These are phyloP conservation scores for Megaceryle alcyon DNA, from an alignment of 2,797 vertebrate genomes.

Conservation along the genomic window DNA sequence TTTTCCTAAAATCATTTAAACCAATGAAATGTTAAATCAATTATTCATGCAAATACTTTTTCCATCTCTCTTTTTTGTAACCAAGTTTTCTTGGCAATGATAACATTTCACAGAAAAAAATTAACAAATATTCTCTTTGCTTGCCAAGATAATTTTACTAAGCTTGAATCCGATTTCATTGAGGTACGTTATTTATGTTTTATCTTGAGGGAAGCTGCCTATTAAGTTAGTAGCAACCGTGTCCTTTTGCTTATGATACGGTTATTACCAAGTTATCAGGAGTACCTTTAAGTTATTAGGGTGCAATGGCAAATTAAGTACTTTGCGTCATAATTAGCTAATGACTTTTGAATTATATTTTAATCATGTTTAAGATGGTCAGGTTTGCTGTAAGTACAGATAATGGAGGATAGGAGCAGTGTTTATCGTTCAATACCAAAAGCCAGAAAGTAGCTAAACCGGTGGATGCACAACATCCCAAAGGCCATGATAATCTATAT, in stretches of 20 bases:
- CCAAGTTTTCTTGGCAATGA: slow-evolving; percentile 70
- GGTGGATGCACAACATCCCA: background rate
- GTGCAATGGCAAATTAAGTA: slow-evolving; percentile 69
- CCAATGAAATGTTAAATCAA: slow-evolving; percentile 59
- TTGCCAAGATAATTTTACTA: slow-evolving; percentile 72
- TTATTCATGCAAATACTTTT: slow-evolving; percentile 64
- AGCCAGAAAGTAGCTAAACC: slow-evolving; percentile 9
- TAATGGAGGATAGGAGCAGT: slow-evolving; percentile 14
- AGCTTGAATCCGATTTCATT: slow-evolving; percentile 69
- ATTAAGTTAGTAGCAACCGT: slow-evolving; percentile 63
- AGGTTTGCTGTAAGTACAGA: slow-evolving; percentile 59
- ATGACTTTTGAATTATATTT: slow-evolving; percentile 50
- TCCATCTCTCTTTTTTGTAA: slow-evolving; percentile 64
- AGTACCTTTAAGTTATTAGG: slow-evolving; percentile 67
- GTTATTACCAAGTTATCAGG: slow-evolving; percentile 62
- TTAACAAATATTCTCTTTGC: slow-evolving; percentile 61
- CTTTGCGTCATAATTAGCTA: slow-evolving; percentile 67
- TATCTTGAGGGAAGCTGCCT: slow-evolving; percentile 70
- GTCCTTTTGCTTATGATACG: slow-evolving; percentile 62
- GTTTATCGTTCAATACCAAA: slow-evolving; percentile 30
- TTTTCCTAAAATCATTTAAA: slow-evolving; percentile 56
- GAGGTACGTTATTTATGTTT: slow-evolving; percentile 63
- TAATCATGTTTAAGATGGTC: slow-evolving; percentile 64
- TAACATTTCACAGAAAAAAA: slow-evolving; percentile 64
- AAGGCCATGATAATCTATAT: slow-evolving; percentile 32